phyloP scores from a whole-genome alignment of 2,797 vertebrate genomes.

The Acanthornis magna region DNA sequence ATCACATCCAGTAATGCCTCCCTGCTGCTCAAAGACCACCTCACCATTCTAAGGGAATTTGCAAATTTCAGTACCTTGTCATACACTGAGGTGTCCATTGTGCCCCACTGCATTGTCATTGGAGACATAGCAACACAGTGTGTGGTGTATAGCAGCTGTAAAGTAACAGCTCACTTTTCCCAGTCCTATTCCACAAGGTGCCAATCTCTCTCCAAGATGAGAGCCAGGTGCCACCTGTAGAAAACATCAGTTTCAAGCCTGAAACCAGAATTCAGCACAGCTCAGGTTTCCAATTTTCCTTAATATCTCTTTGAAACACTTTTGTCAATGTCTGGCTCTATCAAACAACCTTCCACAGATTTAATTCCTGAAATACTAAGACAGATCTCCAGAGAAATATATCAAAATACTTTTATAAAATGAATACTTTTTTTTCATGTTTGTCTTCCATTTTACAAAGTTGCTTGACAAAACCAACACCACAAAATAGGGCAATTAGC shows the following conservation, averaged over 20 bases:
- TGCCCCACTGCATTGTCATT: background rate
- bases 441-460: background rate
- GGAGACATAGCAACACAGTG: background rate
- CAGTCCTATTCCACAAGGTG: background rate
- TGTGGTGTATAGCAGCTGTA: background rate
- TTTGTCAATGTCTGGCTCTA: background rate
- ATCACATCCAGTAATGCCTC: background rate
- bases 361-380: background rate
- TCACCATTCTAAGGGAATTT: background rate
- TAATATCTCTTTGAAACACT: background rate
- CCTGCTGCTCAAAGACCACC: background rate
- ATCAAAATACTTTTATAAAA: background rate
- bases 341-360: background rate
- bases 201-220: background rate
- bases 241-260: background rate
- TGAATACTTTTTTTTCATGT: background rate
- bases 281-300: background rate
- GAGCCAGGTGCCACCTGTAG: background rate
- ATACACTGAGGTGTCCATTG: background rate
- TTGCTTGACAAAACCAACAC: background rate
- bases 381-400: background rate
- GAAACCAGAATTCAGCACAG: background rate
- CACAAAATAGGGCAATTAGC: background rate
- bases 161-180: background rate
- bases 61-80: background rate